phyloP scores from a whole-genome alignment of 2,797 vertebrate species.

The Sebastolobus altivelis region DNA sequence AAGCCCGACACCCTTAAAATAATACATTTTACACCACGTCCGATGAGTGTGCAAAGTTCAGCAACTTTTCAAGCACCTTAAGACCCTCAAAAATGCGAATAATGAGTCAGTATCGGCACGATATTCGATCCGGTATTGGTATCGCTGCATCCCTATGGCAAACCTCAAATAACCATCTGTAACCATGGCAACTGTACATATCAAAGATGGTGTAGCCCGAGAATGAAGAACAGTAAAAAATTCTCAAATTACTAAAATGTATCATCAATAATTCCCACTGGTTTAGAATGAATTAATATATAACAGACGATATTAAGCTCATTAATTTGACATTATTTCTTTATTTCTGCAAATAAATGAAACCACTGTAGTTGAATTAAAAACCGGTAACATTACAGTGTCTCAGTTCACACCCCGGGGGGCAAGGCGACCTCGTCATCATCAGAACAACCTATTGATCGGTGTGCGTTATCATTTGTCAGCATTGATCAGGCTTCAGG shows the following conservation, averaged over 20 bases:
- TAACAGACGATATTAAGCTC: not conserved
- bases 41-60: too few species aligned
- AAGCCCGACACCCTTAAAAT: too few species aligned
- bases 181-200: not conserved
- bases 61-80: too few species aligned
- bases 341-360: not conserved
- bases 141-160: not conserved
- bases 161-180: not conserved
- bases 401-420: not conserved
- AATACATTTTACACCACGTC: too few species aligned
- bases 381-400: not conserved
- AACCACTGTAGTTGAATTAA: not conserved
- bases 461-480: conserved; percentile 27
- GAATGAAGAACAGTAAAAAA: not conserved
- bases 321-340: not conserved
- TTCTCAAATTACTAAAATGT: too few species aligned
- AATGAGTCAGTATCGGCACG: too few species aligned
- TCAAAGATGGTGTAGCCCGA: not conserved
- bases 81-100: too few species aligned
- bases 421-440: not conserved
- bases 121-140: too few species aligned
- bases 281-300: not conserved
- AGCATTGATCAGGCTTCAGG: conserved; percentile 37
- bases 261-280: not conserved
- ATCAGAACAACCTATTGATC: conserved; percentile 36